These are phyloP conservation scores for Sceloporus undulatus DNA, from an alignment of 2,113 vertebrate species.

Conservation along the genomic window DNA sequence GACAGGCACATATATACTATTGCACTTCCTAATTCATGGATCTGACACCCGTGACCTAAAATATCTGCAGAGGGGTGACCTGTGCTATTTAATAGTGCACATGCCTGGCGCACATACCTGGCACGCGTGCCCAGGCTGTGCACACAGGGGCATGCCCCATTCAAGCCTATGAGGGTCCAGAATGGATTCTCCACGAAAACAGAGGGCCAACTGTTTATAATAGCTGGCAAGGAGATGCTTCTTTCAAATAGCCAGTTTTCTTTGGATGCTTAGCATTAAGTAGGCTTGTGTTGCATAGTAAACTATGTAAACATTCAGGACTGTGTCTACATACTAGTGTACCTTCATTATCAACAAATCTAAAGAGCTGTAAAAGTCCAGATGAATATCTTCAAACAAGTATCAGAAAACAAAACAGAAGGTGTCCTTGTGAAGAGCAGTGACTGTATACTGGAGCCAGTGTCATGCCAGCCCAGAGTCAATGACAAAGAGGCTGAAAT, in stretches of 20 bases:
- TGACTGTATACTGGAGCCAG: fast-evolving
- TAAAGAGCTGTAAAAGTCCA: constrained; percentile 53
- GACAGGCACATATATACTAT: background rate
- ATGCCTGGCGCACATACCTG: too few species aligned
- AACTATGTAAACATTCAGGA: constrained; percentile 52
- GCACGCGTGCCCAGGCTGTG: too few species aligned
- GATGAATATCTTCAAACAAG: constrained; percentile 16
- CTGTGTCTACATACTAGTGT: constrained; percentile 39
- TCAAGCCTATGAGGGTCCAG: too few species aligned
- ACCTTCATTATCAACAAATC: constrained; percentile 48
- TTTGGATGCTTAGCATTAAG: constrained; percentile 34
- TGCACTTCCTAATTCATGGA: too few species aligned
- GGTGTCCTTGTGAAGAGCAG: constrained; percentile 42
- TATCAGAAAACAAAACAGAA: constrained; percentile 40
- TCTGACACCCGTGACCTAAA: too few species aligned
- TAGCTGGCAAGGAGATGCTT: background rate
- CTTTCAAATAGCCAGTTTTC: constrained; percentile 17
- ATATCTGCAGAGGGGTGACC: too few species aligned
- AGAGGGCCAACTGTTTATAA: too few species aligned
- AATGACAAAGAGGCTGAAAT: background rate
- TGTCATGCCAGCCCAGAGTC: fast-evolving
- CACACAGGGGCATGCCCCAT: too few species aligned
- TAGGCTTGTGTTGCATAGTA: background rate
- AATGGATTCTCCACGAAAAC: too few species aligned
- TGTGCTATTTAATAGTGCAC: too few species aligned